Conservation (phyloP, 2,888 invertebrate genomes). For the Callinectes sapidus region DNA sequence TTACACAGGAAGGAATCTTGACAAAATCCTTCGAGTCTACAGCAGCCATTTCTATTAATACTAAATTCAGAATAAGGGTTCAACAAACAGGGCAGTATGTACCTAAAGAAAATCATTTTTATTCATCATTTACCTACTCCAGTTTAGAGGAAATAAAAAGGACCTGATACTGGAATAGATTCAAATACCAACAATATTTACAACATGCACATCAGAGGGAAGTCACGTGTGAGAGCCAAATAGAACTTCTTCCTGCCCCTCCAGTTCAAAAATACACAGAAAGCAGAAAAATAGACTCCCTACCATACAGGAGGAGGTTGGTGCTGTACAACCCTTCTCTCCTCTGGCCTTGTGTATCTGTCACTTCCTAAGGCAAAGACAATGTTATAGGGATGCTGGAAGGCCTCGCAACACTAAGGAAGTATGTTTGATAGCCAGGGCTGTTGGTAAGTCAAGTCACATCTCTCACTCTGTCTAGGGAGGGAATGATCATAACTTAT, state of each 20-base stretch:
- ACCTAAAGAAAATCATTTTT: constrained; percentile 3
- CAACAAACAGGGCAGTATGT: not conserved
- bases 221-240: not conserved
- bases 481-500: not conserved
- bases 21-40: not conserved
- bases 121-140: not conserved
- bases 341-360: not conserved
- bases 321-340: not conserved
- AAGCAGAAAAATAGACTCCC: constrained; percentile 28
- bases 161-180: constrained; percentile 10
- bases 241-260: not conserved
- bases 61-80: not conserved
- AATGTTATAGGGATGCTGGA: constrained; percentile 18
- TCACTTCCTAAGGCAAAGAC: constrained; percentile 25
- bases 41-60: no score
- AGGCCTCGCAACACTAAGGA: constrained; percentile 23
- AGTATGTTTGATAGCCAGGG: not conserved
- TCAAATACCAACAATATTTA: constrained; percentile 31
- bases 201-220: constrained; percentile 11
- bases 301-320: not conserved
- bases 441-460: not conserved
- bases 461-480: not conserved
- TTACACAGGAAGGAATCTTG: not conserved
- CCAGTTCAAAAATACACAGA: constrained; percentile 15
- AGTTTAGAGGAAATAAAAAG: not conserved